Evolutionary conservation across 2,888 invertebrate species (phyloP), one percentile per base, ranked within the genome.

Genomic region (Isotomurus palustris): DNA sequence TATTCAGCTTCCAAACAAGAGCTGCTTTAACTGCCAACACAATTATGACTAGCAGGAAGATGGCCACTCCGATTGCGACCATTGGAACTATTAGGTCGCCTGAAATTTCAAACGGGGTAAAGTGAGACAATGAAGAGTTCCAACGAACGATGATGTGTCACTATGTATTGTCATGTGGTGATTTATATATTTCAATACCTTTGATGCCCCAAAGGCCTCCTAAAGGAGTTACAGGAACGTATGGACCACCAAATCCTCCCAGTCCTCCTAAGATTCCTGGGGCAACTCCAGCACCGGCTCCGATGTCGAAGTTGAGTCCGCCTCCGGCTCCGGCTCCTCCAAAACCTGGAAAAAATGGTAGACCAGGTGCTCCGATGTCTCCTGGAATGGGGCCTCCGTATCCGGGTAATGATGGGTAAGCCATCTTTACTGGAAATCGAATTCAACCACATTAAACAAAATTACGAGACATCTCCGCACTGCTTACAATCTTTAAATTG

Each of bases 1-100:
- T 4, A 3, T 45, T 59, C 0, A 69, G 5, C 48, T 70, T 70
- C 61, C 63, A 70, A 1, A 63, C 61, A 1, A 70, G 51, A 4
- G 68, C 70, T 19, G 61, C 62, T 41, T 70, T 70, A 4, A 70
- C 69, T 1, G 70, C 69, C 24, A 70, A 60, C 12, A 70, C 64
- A 29, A 70, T 64, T 21, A 69, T 43, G 28, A 70, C 40, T 10
- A 70, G 50, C 21, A 70, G 52, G 47, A 69, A 69, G 21, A 68
- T n/a, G 8, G 68, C 70, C 5, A 68, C 62, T 12, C 70, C 70
- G 3, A 70, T 65, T 2, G 62, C 66, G 2, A 70, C 67, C 12
- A 70, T 69, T 1, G 70, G 70, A 1, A 67, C 58, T 5, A 70
- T 51, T 19, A 70, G 53, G 52, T 70, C 70, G 32, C 70, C 70